Evolutionary conservation across 2,113 vertebrate genomes (phyloP), one percentile per base, ranked within the genome.

Genomic region (Mionectes macconnelli): DNA sequence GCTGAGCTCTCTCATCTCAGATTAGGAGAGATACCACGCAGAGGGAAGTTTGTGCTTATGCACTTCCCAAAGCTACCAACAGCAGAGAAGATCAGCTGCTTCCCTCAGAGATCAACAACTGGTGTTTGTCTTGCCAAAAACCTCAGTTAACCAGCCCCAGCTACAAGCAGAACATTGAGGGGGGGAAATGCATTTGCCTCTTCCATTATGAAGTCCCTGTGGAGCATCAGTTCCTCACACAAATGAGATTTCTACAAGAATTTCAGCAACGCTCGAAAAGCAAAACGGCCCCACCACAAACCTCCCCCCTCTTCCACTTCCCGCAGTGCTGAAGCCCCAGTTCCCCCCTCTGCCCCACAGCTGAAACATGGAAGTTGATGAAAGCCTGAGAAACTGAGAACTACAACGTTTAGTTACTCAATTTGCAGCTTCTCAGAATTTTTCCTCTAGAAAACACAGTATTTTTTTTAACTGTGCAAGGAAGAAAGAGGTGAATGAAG

Each of bases 221-320:
- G 25, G 35, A 59, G 24, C 64, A 25, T 1, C 77, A 27, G 63
- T 5, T 35, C n/a, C 39, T 62, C 14, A 7, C 35, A 56, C 10
- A 56, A 55, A 42, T 0, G 8, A 5, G 42, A 31, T 28, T 68
- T 52, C 15, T 8, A 11, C 0, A 4, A 1, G 53, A 24, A 15
- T 31, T 55, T 63, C 1, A 42, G 23, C 40, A 35, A 23, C 35
- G 31, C 9, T 8, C 19, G 0, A 19, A 33, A 33, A 66, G 25
- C 52, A 30, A 37, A 83, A 40, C 4, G 4, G 5, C 27, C 20
- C 9, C 14, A 24, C 31, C 19, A 1, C 15, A 40, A 39, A 1
- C 30, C n/a, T n/a, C n/a, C 12, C 3, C 4, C 35, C 33, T 2
- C 27, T 19, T 12, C 45, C 25, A 4, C 1, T 63, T 69, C 33